phyloP scores from a whole-genome alignment of 1,140 invertebrate species.

The Colletes latitarsis region DNA sequence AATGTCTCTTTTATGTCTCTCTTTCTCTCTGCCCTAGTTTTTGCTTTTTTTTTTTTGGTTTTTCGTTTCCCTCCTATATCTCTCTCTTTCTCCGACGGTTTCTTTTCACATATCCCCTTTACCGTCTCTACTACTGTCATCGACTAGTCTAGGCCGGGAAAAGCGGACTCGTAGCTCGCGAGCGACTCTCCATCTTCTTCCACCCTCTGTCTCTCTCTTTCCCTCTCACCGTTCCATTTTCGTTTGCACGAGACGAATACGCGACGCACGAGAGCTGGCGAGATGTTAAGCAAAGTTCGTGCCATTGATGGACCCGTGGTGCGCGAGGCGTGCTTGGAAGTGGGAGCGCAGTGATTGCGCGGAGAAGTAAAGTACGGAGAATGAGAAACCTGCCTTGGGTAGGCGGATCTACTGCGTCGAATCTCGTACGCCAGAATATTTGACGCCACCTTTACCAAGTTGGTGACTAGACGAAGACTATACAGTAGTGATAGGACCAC shows the following conservation, averaged over 20 bases:
- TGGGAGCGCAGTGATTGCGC: background rate
- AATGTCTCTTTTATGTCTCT: conserved; percentile 55
- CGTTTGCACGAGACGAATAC: conserved; percentile 17
- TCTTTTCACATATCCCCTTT: conserved; percentile 53
- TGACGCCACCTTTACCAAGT: too few species aligned
- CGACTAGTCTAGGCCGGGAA: conserved; percentile 29
- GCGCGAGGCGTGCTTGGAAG: conserved; percentile 13
- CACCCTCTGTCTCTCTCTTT: conserved; percentile 9
- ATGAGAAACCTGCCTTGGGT: too few species aligned
- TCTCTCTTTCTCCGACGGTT: conserved; percentile 50
- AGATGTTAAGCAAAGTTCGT: conserved; percentile 51
- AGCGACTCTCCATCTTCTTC: conserved; percentile 32
- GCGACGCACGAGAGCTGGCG: conserved; percentile 41
- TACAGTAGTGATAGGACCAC: too few species aligned
- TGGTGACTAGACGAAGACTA: too few species aligned
- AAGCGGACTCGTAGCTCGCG: conserved; percentile 43
- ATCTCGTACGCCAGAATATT: too few species aligned
- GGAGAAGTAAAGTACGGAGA: background rate
- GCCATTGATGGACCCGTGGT: conserved; percentile 38
- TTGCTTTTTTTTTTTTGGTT: conserved; percentile 19
- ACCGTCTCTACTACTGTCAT: background rate
- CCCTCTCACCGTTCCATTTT: conserved; percentile 16
- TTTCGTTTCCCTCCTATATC: conserved; percentile 19
- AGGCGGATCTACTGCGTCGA: too few species aligned
- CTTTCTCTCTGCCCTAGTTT: conserved; percentile 43